Percentiles rank a stretch among this genome's conserved stretches.
These are phyloP conservation scores for Saxidomus purpurata DNA, from an alignment of 1,140 invertebrate species.

Conservation along the genomic window DNA sequence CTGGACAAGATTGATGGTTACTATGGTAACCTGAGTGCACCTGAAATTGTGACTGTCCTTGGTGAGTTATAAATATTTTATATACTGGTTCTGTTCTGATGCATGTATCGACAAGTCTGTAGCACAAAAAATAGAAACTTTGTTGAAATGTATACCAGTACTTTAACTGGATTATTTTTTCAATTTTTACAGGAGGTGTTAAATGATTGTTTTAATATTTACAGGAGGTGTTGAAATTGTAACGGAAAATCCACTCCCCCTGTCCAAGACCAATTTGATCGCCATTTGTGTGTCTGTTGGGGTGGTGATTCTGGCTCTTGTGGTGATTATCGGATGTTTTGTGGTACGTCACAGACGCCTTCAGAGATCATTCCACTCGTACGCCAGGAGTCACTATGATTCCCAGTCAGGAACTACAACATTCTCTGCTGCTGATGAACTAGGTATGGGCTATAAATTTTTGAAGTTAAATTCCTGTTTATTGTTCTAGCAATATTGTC, in stretches of 20 bases:
- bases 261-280: conserved; percentile 80
- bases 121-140: too few species aligned
- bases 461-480: neutral
- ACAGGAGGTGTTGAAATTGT: neutral
- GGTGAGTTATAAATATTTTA: conserved; percentile 8
- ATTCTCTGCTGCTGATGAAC: conserved; percentile 90
- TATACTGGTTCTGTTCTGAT: too few species aligned
- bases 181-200: too few species aligned
- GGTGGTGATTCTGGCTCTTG: conserved; percentile 88
- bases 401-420: conserved; percentile 94
- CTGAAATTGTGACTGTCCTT: neutral
- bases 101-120: too few species aligned
- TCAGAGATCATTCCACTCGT: conserved; percentile 92
- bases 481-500: too few species aligned
- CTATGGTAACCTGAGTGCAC: conserved; percentile 11
- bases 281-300: conserved; percentile 87
- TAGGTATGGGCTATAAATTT: conserved; percentile 72
- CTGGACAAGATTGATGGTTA: conserved; percentile 41
- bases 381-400: conserved; percentile 95
- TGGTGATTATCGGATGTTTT: conserved; percentile 89
- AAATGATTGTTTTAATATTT: too few species aligned
- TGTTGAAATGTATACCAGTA: too few species aligned
- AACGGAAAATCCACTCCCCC: neutral
- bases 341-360: conserved; percentile 91
- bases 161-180: too few species aligned